Base-by-base conservation (phyloP, 1,140 invertebrate genomes). In the Drosophila nebulosa region DNA sequence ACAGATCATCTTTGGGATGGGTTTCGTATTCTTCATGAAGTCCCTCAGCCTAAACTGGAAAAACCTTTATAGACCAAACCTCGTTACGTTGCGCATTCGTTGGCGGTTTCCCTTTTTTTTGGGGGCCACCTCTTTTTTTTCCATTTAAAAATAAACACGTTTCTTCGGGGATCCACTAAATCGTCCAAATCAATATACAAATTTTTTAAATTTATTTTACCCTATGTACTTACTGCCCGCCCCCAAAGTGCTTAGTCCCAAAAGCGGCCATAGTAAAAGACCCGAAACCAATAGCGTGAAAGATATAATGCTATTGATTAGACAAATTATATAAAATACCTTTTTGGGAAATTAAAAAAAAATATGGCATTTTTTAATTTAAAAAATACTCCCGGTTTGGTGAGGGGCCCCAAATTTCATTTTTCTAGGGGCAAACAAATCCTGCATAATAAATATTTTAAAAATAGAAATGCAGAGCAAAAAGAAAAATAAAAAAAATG, bases 11-110 rank as follows among this genome's bases (percentile, higher is more conserved):
- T n/a, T 81, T 97, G 96, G 80, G 96, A 96, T 62, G n/a, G 96
- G 93, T 55, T 95, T 94, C 46, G 94, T 93, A 78, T 94, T 94
- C 3, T 96, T 97, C 90, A 98, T 95, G 92, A 98, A 98, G 92
- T 98, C n/a, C 97, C 21, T 95, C 94, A 30, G 97, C 97, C 22
- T 98, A 97, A 7, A 96, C 96, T 6, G 97, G 97, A 74, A 97
- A 86, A 55, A 97, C 96, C 89, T n/a, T 97, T 97, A 91, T 96
- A 96, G 36, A 98, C 96, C 3, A 99, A 93, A 22, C 96, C 91
- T 97, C 97, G 91, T 98, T 99, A 67, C 97, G 94, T 39, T 96
- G 93, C 97, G 93, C 93, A 98, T 95, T 97, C 96, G 5, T 95
- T 94, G 3, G 97, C 97, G 56, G 95, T 94, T 92, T 98, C 96